Evolutionary conservation across 2,797 vertebrate genomes (phyloP).

Genomic region (Rhinogobio ventralis): DNA sequence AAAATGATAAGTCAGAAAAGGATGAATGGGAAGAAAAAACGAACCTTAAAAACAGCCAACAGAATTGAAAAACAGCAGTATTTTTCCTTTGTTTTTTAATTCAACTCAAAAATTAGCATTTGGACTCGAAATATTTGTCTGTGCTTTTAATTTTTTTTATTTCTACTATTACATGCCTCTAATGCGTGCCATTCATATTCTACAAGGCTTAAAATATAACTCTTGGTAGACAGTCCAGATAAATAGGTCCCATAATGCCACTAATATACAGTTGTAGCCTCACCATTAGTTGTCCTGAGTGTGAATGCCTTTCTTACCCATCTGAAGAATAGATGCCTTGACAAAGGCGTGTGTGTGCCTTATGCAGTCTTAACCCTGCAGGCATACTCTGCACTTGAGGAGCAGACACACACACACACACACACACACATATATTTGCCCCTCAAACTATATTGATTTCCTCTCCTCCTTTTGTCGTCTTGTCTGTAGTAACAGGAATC

Average conservation of each 20-base stretch:
- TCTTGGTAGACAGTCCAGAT: not conserved
- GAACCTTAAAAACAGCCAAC: not conserved
- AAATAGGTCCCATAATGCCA: not conserved
- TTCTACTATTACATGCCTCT: not conserved
- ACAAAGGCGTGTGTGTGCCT: conserved; percentile 2
- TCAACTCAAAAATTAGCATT: not conserved
- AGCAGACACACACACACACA: not conserved
- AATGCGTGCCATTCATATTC: not conserved
- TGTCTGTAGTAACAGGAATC: conserved; percentile 20
- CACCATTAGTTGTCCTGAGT: not conserved
- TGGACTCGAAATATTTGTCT: not conserved
- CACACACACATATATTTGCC: not conserved
- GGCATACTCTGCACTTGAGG: conserved; percentile 13
- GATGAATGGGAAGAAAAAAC: not conserved
- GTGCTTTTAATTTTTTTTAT: not conserved
- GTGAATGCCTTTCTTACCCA: not conserved
- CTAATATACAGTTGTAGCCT: not conserved
- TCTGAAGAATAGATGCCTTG: not conserved
- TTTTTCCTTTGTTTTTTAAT: not conserved
- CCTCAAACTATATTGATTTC: conserved; percentile 28
- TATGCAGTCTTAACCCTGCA: conserved; percentile 7
- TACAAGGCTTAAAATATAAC: not conserved
- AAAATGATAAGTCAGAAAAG: not conserved
- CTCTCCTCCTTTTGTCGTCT: conserved; percentile 2
- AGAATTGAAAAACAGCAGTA: not conserved